A percentile compares a stretch with the other conserved stretches of the same genome.
These are phyloP conservation scores for Parnassius apollo DNA, from an alignment of 2,888 invertebrate species.

Conservation along the genomic window DNA sequence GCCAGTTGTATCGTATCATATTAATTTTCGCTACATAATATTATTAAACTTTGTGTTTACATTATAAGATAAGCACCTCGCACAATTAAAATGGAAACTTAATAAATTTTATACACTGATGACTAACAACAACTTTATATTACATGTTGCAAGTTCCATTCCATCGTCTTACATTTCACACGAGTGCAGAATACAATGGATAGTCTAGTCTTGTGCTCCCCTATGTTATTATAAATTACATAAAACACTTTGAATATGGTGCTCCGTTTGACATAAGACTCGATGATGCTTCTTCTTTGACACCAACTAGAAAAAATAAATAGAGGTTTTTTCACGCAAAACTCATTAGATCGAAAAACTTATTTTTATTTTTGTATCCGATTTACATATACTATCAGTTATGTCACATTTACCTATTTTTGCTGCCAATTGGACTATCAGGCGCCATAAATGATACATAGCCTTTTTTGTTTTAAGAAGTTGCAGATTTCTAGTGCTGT, in stretches of 20 bases:
- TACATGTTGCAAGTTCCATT: conserved; percentile 15
- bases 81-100: conserved; percentile 10
- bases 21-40: not conserved
- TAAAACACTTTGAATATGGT: conserved; percentile 71
- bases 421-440: too few relatives aligned
- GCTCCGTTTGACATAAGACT: conserved; percentile 61
- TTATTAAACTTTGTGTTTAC: conserved; percentile 1
- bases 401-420: too few relatives aligned
- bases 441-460: too few relatives aligned
- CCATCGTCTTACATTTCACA: conserved; percentile 22
- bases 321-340: too few relatives aligned
- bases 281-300: conserved; percentile 64
- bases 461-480: too few relatives aligned
- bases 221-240: conserved; percentile 45
- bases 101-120: conserved; percentile 20
- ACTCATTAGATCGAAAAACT: too few relatives aligned
- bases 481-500: too few relatives aligned
- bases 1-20: not conserved
- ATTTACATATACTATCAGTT: too few relatives aligned
- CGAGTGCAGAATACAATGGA: conserved; percentile 24
- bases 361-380: too few relatives aligned
- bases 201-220: conserved; percentile 23
- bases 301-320: conserved; percentile 53
- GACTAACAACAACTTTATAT: conserved; percentile 20
- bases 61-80: not conserved